Base-by-base conservation (phyloP, 2,888 invertebrate genomes). In the Troilus luridus region DNA sequence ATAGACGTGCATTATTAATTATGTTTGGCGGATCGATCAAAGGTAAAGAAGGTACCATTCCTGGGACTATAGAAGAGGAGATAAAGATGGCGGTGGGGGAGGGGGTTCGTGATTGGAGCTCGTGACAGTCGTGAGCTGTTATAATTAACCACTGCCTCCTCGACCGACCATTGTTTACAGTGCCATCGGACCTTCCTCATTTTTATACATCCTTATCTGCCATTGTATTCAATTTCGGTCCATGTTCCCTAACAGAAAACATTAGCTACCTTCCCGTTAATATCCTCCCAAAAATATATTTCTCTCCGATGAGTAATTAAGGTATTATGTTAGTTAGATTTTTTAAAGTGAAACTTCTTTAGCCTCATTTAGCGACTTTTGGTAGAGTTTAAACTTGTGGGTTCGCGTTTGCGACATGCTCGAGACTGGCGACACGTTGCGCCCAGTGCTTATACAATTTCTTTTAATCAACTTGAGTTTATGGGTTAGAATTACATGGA, bases 91-190 rank as follows among this genome's bases (percentile, higher is more conserved):
- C 27, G n/a, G 72, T 14, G 3, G 72, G 21, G 41, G 19, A 14
- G 27, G 72, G 41, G 17, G 72, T 27, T 77, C 72, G 72, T 77
- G 72, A 77, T 77, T 77, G 72, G 10, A 77, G 72, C 72, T 77
- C 72, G 72, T 77, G 72, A 77, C 72, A 77, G 72, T 77, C 72
- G 72, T 77, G 72, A 77, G 72, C 72, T 17, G 72, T 77, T 77
- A 77, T 77, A 77, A 77, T 77, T 77, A 77, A 77, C 72, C 72
- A 77, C 72, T 41, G 72, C 72, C 72, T 77, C 72, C 72, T 77
- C 72, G 72, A 77, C 72, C 72, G 19, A 77, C 72, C 72, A 77
- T 77, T 77, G 72, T 77, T 77, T 77, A 77, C 72, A 77, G 17
- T 41, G 41, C 27, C 72, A 41, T 77, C 41, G 72, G 27, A 27